These are phyloP conservation scores for Muscicapa adusta DNA, from an alignment of 2,113 vertebrate species.

Conservation along the genomic window DNA sequence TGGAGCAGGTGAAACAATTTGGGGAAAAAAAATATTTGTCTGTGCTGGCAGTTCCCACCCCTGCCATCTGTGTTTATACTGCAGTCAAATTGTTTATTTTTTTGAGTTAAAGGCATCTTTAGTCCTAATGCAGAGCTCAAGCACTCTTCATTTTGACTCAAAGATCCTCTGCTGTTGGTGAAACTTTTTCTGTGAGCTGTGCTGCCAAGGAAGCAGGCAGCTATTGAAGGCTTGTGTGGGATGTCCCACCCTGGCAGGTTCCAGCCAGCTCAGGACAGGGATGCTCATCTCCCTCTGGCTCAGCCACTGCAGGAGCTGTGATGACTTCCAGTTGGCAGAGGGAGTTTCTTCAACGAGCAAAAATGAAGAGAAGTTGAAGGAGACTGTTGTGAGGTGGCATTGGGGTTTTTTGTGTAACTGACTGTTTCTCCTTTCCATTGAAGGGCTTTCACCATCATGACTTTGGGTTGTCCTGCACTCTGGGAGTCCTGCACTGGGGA, in stretches of 20 bases:
- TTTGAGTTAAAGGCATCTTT: background rate
- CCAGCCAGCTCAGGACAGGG: background rate
- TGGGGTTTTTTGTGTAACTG: background rate
- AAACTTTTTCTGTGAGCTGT: background rate
- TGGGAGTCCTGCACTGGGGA: too few relatives aligned
- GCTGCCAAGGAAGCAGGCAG: background rate
- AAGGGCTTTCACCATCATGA: background rate
- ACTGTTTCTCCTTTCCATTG: background rate
- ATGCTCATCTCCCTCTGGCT: background rate
- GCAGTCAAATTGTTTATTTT: background rate
- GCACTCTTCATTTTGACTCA: background rate
- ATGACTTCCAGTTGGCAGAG: background rate
- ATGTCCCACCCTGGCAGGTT: background rate
- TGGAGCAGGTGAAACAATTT: background rate
- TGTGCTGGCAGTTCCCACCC: background rate
- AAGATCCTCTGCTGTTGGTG: background rate
- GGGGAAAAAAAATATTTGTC: background rate
- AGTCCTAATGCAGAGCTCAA: background rate
- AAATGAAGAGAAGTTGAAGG: background rate
- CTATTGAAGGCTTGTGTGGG: background rate
- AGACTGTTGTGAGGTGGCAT: background rate
- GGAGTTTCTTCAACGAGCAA: background rate
- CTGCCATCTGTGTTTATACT: background rate
- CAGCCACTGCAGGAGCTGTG: background rate
- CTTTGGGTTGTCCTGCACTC: background rate